Evolutionary conservation across 2,888 invertebrate genomes (phyloP).

Genomic region (Poecilus cupreus): DNA sequence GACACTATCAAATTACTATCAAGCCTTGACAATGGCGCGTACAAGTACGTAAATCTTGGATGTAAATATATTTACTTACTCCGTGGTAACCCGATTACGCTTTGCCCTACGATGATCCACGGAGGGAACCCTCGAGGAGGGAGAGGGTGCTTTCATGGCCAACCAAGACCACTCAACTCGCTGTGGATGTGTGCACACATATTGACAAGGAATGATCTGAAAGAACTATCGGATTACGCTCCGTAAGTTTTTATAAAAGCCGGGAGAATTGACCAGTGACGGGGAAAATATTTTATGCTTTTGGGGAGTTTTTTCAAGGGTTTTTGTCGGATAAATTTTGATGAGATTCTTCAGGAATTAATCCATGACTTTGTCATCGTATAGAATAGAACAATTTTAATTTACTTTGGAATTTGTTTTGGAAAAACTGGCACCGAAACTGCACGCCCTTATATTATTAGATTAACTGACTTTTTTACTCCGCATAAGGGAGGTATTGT

Average conservation of each 20-base stretch:
- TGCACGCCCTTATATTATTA: not conserved
- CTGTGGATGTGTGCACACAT: slow-evolving; percentile 46
- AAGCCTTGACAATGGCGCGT: not conserved
- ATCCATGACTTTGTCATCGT: not conserved
- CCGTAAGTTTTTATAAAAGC: slow-evolving; percentile 41
- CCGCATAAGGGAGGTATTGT: no score
- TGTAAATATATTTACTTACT: slow-evolving; percentile 54
- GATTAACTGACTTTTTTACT: no score
- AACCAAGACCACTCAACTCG: slow-evolving; percentile 39
- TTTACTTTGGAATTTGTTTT: not conserved
- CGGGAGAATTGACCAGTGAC: slow-evolving; percentile 46
- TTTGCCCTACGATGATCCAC: slow-evolving; percentile 43
- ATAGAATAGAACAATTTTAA: not conserved
- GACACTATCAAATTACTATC: slow-evolving; percentile 41
- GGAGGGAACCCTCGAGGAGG: not conserved
- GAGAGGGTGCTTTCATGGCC: not conserved
- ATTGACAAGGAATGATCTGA: slow-evolving; percentile 49
- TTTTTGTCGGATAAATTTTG: slow-evolving; percentile 23
- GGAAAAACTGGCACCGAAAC: not conserved
- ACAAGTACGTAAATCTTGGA: slow-evolving; percentile 34
- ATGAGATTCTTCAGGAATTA: slow-evolving; percentile 31
- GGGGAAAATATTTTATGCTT: slow-evolving; percentile 45
- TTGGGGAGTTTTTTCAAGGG: not conserved
- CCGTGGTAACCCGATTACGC: slow-evolving; percentile 46
- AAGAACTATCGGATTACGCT: slow-evolving; percentile 51